Conservation (phyloP, 2,888 invertebrate genomes). For the Ormyrus pomaceus region DNA sequence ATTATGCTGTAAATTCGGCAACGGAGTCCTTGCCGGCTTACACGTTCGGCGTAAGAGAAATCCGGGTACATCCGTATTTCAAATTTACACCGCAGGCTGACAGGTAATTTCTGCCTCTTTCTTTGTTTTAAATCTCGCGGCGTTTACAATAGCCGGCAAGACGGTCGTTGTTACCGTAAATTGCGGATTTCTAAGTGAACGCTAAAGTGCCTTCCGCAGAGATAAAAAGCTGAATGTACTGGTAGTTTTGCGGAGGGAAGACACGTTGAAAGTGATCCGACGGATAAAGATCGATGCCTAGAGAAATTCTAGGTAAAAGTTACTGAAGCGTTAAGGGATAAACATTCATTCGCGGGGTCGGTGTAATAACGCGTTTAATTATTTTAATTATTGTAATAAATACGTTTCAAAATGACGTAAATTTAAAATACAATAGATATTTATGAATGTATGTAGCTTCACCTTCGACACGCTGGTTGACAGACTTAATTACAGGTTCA, state of each 20-base stretch:
- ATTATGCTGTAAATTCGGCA: slow-evolving; percentile 95
- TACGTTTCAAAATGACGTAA: no score
- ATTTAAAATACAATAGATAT: no score
- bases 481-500: no score
- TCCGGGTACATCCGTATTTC: slow-evolving; percentile 93
- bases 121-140: slow-evolving; percentile 29
- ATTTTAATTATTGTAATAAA: no score
- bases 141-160: background rate
- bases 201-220: slow-evolving; percentile 1
- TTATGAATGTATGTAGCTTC: no score
- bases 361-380: no score
- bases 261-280: slow-evolving; percentile 22
- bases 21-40: slow-evolving; percentile 94
- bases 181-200: slow-evolving; percentile 32
- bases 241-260: background rate
- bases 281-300: background rate
- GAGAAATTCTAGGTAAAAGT: slow-evolving; percentile 39
- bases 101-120: slow-evolving; percentile 67
- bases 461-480: no score
- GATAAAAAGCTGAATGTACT: slow-evolving; percentile 4
- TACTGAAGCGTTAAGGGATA: background rate
- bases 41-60: slow-evolving; percentile 93
- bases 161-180: slow-evolving; percentile 10
- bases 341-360: background rate
- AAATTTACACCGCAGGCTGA: slow-evolving; percentile 95